Percentiles rank a stretch among this genome's conserved stretches.
These are phyloP conservation scores for Tachysurus fulvidraco DNA, from an alignment of 2,113 vertebrate species.

Conservation along the genomic window DNA sequence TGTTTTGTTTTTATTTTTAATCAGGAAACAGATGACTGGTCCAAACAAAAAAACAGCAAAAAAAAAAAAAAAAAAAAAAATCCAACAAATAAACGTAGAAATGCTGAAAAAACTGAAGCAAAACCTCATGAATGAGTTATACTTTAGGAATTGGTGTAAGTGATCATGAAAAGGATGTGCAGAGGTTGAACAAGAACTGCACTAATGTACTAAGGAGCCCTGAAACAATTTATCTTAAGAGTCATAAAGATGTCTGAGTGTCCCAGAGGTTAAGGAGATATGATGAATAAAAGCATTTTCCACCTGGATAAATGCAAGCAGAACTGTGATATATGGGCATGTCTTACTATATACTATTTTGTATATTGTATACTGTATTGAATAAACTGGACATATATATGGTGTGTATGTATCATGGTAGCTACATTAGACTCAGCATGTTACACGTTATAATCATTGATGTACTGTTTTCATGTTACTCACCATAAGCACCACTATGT, in stretches of 20 bases:
- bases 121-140: background rate
- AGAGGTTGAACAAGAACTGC: background rate
- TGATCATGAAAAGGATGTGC: background rate
- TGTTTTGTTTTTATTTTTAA: background rate
- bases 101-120: background rate
- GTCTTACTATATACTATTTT: too few relatives aligned
- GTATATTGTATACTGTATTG: too few relatives aligned
- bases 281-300: too few relatives aligned
- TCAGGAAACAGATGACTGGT: background rate
- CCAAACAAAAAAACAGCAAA: background rate
- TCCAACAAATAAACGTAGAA: background rate
- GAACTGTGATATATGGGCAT: background rate
- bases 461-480: too few relatives aligned
- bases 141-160: background rate
- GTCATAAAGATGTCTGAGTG: background rate
- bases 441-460: too few relatives aligned
- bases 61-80: background rate
- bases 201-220: background rate
- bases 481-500: too few relatives aligned
- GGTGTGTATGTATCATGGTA: too few relatives aligned
- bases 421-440: too few relatives aligned
- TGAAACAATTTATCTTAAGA: background rate
- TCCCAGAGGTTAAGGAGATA: too few relatives aligned
- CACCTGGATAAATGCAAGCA: background rate
- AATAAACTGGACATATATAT: too few relatives aligned